phyloP scores from a whole-genome alignment of 2,888 invertebrate genomes.

The Nomada fabriciana region DNA sequence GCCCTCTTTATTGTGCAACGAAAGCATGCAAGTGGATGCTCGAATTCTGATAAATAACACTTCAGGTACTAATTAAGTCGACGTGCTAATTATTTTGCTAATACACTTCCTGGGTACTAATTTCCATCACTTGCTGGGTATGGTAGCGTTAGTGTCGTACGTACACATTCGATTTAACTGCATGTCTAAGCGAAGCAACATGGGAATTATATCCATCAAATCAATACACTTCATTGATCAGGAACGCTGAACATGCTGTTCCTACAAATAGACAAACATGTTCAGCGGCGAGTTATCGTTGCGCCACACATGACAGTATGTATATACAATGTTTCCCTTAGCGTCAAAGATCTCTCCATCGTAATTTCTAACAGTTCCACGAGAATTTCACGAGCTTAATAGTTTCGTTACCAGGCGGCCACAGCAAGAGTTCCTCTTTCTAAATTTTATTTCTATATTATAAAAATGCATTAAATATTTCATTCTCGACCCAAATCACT shows the following conservation, averaged over 20 bases:
- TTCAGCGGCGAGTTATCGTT: constrained; percentile 6
- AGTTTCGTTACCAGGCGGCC: too few relatives aligned
- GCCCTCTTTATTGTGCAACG: too few relatives aligned
- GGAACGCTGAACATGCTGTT: neutral
- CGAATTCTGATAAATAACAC: too few relatives aligned
- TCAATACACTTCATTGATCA: constrained; percentile 9
- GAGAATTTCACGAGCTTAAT: too few relatives aligned
- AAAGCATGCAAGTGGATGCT: too few relatives aligned
- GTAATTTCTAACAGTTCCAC: neutral
- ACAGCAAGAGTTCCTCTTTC: too few relatives aligned
- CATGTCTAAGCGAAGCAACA: neutral
- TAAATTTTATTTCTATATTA: too few relatives aligned
- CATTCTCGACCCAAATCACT: too few relatives aligned
- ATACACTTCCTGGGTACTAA: neutral
- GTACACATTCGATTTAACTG: neutral
- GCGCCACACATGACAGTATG: neutral
- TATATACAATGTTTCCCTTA: neutral
- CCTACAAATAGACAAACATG: constrained; percentile 6
- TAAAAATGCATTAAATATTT: too few relatives aligned
- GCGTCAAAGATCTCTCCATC: neutral
- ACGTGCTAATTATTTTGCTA: too few relatives aligned
- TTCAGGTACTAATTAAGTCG: too few relatives aligned
- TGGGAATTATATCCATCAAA: neutral
- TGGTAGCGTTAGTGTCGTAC: neutral
- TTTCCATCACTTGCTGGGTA: neutral